Evolutionary conservation across 2,888 invertebrate genomes (phyloP).

Genomic region (Brachypterus glaber): DNA sequence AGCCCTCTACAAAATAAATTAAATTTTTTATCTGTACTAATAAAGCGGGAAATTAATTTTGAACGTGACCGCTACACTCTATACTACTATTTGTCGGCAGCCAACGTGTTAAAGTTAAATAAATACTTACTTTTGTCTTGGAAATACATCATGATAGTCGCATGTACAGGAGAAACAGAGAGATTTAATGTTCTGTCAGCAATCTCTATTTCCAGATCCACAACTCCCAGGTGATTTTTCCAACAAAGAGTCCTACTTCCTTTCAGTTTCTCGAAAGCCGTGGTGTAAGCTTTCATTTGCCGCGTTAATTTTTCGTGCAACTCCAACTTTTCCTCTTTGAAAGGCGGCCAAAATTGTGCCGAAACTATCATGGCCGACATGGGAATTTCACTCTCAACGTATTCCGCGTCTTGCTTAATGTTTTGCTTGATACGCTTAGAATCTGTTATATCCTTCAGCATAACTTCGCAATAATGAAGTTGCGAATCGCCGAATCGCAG

Average conservation of each 20-base stretch:
- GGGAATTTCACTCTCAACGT: constrained; percentile 45
- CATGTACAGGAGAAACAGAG: constrained; percentile 86
- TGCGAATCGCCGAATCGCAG: constrained; percentile 93
- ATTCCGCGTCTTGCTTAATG: constrained; percentile 64
- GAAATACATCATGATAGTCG: constrained; percentile 88
- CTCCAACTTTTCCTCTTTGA: constrained; percentile 87
- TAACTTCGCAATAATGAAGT: constrained; percentile 94
- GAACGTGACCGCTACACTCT: too few species aligned
- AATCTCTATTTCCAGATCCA: constrained; percentile 82
- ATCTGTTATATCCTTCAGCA: constrained; percentile 95
- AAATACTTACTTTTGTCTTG: constrained; percentile 72
- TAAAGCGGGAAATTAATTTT: too few species aligned
- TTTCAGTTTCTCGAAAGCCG: constrained; percentile 81
- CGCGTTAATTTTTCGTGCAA: constrained; percentile 70
- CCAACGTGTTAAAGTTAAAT: too few species aligned
- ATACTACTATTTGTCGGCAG: too few species aligned
- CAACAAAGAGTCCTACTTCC: constrained; percentile 88
- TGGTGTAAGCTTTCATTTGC: constrained; percentile 78
- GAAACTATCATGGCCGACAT: constrained; percentile 87
- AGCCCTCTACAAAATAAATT: too few species aligned
- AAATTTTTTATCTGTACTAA: too few species aligned
- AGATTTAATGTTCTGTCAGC: constrained; percentile 65
- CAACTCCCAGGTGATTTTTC: constrained; percentile 89
- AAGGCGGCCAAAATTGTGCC: constrained; percentile 97
- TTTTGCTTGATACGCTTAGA: constrained; percentile 87